A percentile compares a stretch with the other conserved stretches of the same genome.
Evolutionary conservation across 1,140 invertebrate genomes (phyloP).

Genomic region (Temnothorax longispinosus): DNA sequence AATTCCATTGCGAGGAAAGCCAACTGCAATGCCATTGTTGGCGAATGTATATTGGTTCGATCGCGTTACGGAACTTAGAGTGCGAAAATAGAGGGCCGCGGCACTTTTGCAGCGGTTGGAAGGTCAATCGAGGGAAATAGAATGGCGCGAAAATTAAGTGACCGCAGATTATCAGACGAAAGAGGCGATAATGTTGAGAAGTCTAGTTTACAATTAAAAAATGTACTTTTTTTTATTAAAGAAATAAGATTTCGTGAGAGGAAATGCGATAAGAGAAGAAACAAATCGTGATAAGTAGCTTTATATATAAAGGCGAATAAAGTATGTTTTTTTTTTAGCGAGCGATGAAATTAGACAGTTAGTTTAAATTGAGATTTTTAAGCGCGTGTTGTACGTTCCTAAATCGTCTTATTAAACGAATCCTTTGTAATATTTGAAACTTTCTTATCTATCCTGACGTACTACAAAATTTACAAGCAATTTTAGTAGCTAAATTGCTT

Average conservation of each 20-base stretch:
- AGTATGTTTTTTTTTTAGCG: neutral
- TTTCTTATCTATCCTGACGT: neutral
- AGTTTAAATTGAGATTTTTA: neutral
- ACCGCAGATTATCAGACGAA: neutral
- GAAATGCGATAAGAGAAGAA: neutral
- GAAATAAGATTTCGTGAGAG: neutral
- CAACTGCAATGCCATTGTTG: constrained; percentile 65
- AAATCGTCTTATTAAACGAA: neutral
- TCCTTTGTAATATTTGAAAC: neutral
- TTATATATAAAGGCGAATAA: neutral
- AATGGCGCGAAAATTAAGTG: neutral
- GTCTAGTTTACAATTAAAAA: neutral
- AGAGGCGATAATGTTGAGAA: neutral
- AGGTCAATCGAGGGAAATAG: neutral
- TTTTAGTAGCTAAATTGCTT: no score
- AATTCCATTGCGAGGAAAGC: constrained; percentile 71
- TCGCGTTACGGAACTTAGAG: constrained; percentile 46
- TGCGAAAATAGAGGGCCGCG: neutral
- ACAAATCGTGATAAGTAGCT: neutral
- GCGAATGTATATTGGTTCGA: constrained; percentile 40
- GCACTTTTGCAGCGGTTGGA: neutral
- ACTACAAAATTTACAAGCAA: no score
- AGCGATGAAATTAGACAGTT: neutral
- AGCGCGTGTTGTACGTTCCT: neutral
- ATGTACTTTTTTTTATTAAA: neutral